These are phyloP conservation scores for Mormyrus iriodes DNA, from an alignment of 2,113 vertebrate genomes.

Conservation along the genomic window DNA sequence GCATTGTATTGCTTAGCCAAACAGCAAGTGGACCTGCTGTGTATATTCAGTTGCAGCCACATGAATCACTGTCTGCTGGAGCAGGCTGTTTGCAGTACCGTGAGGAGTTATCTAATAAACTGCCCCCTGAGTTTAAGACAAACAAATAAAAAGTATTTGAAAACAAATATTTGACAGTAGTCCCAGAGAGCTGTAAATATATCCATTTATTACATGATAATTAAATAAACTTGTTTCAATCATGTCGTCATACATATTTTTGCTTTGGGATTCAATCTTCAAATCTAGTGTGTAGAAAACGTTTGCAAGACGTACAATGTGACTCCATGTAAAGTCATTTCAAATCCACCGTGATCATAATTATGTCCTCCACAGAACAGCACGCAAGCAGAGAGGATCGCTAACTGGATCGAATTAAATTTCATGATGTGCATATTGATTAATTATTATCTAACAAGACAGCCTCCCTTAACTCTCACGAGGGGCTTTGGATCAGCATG, in stretches of 20 bases:
- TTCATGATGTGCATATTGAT: slow-evolving; percentile 7
- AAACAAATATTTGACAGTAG: background rate
- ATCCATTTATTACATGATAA: background rate
- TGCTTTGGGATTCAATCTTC: background rate
- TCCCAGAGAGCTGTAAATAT: background rate
- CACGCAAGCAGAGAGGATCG: background rate
- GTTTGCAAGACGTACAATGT: background rate
- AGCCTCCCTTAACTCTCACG: background rate
- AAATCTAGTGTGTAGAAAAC: background rate
- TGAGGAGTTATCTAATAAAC: background rate
- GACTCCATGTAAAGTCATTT: background rate
- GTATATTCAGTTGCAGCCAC: background rate
- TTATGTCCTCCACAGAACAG: background rate
- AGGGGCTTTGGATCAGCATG: background rate
- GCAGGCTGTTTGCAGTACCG: background rate
- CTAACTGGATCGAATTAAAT: slow-evolving; percentile 3
- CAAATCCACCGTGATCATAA: background rate
- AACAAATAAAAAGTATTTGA: background rate
- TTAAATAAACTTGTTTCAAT: background rate
- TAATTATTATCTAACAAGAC: background rate
- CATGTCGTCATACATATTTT: background rate
- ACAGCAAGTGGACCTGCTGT: background rate
- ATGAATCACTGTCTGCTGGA: background rate
- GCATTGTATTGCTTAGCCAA: background rate
- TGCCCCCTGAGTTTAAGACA: background rate